Evolutionary conservation across 1,140 invertebrate genomes (phyloP).

Genomic region (Pristionchus pacificus): DNA sequence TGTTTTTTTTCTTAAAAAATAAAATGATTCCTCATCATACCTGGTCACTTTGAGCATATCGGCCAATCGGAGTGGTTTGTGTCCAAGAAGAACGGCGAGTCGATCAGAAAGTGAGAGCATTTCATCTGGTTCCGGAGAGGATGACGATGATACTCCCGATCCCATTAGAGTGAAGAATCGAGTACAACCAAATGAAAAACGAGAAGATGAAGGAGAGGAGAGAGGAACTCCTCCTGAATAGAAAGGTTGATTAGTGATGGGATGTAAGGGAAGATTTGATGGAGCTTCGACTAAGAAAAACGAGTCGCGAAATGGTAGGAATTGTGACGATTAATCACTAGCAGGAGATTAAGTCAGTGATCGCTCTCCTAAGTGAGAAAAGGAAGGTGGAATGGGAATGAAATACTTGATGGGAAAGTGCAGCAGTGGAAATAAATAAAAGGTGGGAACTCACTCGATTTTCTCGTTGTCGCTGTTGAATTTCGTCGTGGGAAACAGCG

Average conservation of each 20-base stretch:
- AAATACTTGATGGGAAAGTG: not conserved
- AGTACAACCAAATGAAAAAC: not conserved
- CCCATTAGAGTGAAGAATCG: conserved; percentile 36
- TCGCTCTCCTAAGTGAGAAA: not conserved
- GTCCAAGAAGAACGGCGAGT: conserved; percentile 18
- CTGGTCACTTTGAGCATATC: conserved; percentile 42
- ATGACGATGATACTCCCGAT: conserved; percentile 26
- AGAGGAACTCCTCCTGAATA: no score
- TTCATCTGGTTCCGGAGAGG: conserved; percentile 41
- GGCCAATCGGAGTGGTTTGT: conserved; percentile 39
- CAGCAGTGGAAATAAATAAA: not conserved
- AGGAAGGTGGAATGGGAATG: not conserved
- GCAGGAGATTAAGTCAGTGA: not conserved
- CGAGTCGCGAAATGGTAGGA: not conserved
- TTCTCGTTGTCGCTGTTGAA: not conserved
- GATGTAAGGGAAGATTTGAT: not conserved
- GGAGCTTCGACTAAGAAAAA: not conserved
- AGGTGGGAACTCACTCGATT: not conserved
- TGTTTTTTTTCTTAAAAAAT: no score
- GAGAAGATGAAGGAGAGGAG: not conserved
- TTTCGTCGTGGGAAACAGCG: not conserved
- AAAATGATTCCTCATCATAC: conserved; percentile 20
- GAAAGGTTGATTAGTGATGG: no score
- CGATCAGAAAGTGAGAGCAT: conserved; percentile 13
- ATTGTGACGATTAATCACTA: not conserved